Evolutionary conservation across 2,888 invertebrate species (phyloP), one percentile per base, ranked within the genome.

Genomic region (Nymphalis polychloros): DNA sequence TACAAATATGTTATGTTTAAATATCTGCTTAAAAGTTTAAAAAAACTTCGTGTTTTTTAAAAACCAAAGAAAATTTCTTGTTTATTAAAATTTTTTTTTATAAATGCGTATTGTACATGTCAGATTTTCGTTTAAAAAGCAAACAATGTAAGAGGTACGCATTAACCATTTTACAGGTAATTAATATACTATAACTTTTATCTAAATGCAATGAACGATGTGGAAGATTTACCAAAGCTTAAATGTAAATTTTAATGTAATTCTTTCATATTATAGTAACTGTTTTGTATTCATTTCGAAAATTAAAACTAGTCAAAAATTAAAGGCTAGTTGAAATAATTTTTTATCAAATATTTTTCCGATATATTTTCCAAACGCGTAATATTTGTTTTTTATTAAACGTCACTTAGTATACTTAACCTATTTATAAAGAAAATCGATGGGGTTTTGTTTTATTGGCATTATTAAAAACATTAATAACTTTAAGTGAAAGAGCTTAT

Each of bases 341-440:
- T 27, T 35, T 55, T n/a, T 31, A 31, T n/a, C n/a, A 7, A 41
- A 13, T 13, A 13, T 13, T 41, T 13, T 41, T 41, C 41, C 13
- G 41, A 41, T 13, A 41, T 41, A 41, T 41, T 13, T 41, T 41
- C 41, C 41, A 41, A 13, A 8, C 41, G 3, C 3, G 31, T 55
- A 31, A 17, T n/a, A 16, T 27, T 55, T 55, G 55, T 55, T 17
- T 0, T 55, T 55, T 55, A n/a, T 55, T 55, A 60, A 52, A 68
- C 41, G 27, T 64, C 53, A 60, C 55, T 63, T 67, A 67, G 46
- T 31, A 19, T 35, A 68, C 63, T 64, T 71, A 63, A 47, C 62
- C 71, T 71, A 71, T 53, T 70, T 74, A 71, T 69, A 64, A 63
- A 71, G 27, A 55, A 69, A 72, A 73, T 74, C 76, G 74, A 76